A percentile compares a stretch with the other conserved stretches of the same genome.
phyloP scores from a whole-genome alignment of 2,888 invertebrate species.

The Serripes groenlandicus region DNA sequence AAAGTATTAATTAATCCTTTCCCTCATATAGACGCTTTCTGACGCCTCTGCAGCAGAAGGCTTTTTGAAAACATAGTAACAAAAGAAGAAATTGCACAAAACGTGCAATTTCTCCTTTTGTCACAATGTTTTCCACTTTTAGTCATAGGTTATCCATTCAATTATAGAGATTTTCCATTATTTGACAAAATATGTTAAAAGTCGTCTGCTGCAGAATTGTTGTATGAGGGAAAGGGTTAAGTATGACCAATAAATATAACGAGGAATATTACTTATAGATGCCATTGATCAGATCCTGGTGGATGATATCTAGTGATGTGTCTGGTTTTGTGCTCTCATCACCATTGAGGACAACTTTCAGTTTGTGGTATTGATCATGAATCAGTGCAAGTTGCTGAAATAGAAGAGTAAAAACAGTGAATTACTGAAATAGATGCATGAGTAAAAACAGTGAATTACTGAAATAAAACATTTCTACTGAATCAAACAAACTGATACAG shows the following conservation, averaged over 20 bases:
- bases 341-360: slow-evolving; percentile 76
- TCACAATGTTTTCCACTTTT: too few relatives aligned
- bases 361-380: slow-evolving; percentile 77
- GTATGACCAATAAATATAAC: neutral
- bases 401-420: too few relatives aligned
- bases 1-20: too few relatives aligned
- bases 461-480: too few relatives aligned
- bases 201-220: neutral
- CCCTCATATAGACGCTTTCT: too few relatives aligned
- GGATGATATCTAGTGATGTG: slow-evolving; percentile 77
- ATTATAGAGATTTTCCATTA: too few relatives aligned
- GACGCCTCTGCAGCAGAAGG: too few relatives aligned
- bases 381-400: slow-evolving; percentile 78
- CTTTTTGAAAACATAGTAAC: too few relatives aligned
- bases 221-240: neutral
- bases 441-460: too few relatives aligned
- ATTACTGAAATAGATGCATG: too few relatives aligned
- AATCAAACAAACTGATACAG: too few relatives aligned
- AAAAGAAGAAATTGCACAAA: neutral
- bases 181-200: neutral
- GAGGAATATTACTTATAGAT: slow-evolving; percentile 55
- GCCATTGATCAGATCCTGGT: slow-evolving; percentile 66
- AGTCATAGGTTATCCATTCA: too few relatives aligned
- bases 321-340: slow-evolving; percentile 71
- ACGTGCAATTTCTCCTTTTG: neutral